Evolutionary conservation across 1,140 invertebrate species (phyloP), one percentile per base, ranked within the genome.

Genomic region (Drosophila auraria): DNA sequence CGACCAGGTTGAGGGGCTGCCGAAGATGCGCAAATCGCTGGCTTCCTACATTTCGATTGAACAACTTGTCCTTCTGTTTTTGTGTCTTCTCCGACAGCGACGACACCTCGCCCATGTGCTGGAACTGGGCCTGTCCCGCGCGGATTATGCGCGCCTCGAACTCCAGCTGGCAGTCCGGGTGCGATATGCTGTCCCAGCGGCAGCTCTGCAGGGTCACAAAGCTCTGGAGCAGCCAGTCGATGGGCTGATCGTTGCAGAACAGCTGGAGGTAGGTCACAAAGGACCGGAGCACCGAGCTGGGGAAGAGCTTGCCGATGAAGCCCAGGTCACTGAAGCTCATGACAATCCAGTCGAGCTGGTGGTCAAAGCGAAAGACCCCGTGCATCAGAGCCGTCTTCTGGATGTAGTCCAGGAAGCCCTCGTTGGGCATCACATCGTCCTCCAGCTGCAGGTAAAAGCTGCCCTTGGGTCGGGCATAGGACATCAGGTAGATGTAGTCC

Each of bases 281-380:
- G 0, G 44, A 25, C 15, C 27, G 30, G 0, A 83, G 62, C 15
- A 68, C 71, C 12, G 23, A 2, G 9, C 58, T 56, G n/a, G 44
- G 59, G 2, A 83, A 63, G 5, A 83, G 51, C n/a, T 83, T 83
- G 1, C 81, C 81, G 5, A 64, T 69, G 20, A 72, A 80, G 2
- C 71, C 81, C 45, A 80, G 25, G 5, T 83, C 76, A 9, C 62
- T 44, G 25, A 83, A 83, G 20, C 76, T 80, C n/a, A 83, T n/a
- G 1, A 74, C 80, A n/a, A 83, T 75, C 70, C 75, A 83, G 9
- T 45, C 50, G 2, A 30, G 62, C 25, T 63, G 57, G 6, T 69
- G 20, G 30, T 14, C 51, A 17, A 83, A 33, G 1, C 53, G 65
- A 33, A 76, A 79, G 3, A 49, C 23, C 0, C 23, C 30, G 2